Base-by-base conservation (phyloP, 2,888 invertebrate species). In the Pharmacophagus antenor region DNA sequence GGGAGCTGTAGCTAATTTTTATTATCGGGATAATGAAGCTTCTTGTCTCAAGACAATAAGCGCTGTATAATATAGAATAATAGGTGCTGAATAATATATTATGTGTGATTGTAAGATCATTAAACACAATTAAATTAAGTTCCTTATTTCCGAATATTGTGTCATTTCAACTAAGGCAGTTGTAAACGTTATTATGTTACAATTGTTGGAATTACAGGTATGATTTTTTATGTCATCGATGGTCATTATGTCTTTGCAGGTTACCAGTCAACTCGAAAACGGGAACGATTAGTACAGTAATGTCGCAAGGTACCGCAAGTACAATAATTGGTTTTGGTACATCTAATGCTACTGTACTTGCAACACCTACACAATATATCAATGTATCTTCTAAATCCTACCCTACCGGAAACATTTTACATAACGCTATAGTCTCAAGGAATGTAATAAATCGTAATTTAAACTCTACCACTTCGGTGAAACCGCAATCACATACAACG, bases 351-450 rank as follows among this genome's bases (percentile, higher is more conserved):
- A 83, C 86, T 10, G 79, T 88, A 49, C 83, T 89, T 62, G 81
- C 84, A 0, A 82, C 86, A 1, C 85, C 90, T 6, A 64, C 76
- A 2, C 90, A 90, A 65, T 91, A 91, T 65, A 88, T 91, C 63
- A 91, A 88, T 67, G 88, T 91, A 44, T 79, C 85, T 5, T 84
- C 91, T 4, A 91, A 91, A 63, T 85, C 88, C 0, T 91, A 90
- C 71, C 89, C 91, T 10, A 89, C 89, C 17, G 91, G 91, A 27
- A 91, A 90, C 71, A 91, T 91, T 42, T 73, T 91, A 1, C 91
- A 91, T 68, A 91, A 90, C 67, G 91, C 91, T 1, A 91, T 91
- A 53, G 86, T 91, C 0, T 91, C 91, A 0, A 74, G 91, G 12
- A 91, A 90, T 67, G 84, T 91, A 42, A 80, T 89, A 51, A 90